Base-by-base conservation (phyloP, 2,113 vertebrate genomes). In the Probosciger aterrimus region DNA sequence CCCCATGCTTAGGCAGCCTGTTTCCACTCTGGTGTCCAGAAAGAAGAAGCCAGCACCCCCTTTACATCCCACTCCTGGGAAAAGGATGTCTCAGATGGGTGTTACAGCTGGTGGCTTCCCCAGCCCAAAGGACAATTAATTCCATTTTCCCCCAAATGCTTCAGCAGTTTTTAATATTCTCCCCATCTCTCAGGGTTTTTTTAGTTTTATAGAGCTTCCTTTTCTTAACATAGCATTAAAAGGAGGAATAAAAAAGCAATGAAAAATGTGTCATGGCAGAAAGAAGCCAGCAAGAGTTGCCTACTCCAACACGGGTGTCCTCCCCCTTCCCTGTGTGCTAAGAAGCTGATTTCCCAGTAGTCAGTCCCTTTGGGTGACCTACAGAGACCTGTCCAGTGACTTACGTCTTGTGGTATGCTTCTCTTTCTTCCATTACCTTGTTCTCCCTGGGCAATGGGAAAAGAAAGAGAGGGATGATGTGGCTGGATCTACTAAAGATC, bases 161-260 rank as follows among this genome's bases (percentile, higher is more conserved):
- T 76, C 43, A 92, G 53, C 37, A 70, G 30, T 69, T 92, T 94
- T 69, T 83, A 94, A 80, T 93, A 87, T 88, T 85, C 57, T 95
- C 18, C 52, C 39, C 18, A 80, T 95, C 67, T 92, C 79, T 86
- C 52, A 65, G 30, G 23, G 14, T 88, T 79, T 85, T 49, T 31
- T 28, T 52, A 14, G 81, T 95, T 88, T 88, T 76, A 77, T 76
- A 81, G 47, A 67, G 20, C 50, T 78, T 93, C 57, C 18, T 92
- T 81, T 82, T 84, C 64, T 93, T 82, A 85, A n/a, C 23, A 86
- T 4, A 62, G 11, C 27, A 35, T 67, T 74, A 71, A 77, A 88
- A 78, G 9, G 16, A 86, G n/a, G 16, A 70, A 82, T 71, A 84
- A 82, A 91, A 75, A 87, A 52, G 12, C 67, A 93, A 70, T 7